Base-by-base conservation (phyloP, 2,797 vertebrate species). In the Microchirus variegatus region DNA sequence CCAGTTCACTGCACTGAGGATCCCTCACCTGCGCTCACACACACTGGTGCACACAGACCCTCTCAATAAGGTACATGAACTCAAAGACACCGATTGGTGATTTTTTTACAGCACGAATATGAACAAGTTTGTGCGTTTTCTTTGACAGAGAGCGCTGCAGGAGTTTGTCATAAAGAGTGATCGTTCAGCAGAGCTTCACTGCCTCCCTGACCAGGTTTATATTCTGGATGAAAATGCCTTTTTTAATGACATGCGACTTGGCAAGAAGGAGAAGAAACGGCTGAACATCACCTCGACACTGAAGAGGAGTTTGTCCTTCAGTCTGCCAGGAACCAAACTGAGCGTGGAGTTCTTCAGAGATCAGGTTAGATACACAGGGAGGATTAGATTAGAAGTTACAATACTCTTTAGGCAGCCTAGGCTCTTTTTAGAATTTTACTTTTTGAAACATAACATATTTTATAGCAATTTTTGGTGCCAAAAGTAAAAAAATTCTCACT, bases 21-120 rank as follows among this genome's bases (percentile, higher is more conserved):
- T 94, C 82, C 86, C 91, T 66, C 93, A 94, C 19, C 90, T 94
- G 18, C 92, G 93, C 67, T 94, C 93, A 53, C 93, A 94, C 77
- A 82, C 84, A 6, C 75, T 94, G 65, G 93, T 94, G 44, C 93
- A 94, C 89, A 93, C 93, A 0, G 90, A 94, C 51, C 90, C 93
- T 18, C 58, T 88, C 12, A 89, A 92, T 66, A 92, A 94, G 92
- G 93, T 94, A 67, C 0, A 63, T 70, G 2, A 48, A 15, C 54
- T 26, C 56, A 13, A 52, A 31, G 3, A 8, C 2, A 16, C 9
- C 31, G 0, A 35, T n/a, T n/a, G n/a, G n/a, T n/a, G 58, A 1
- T 5, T 16, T 2, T 26, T 40, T 49, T 11, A 19, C 3, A n/a
- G 1, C 9, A 7, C 10, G 2, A 47, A 9, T 13, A 0, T 35